Conservation (phyloP, 2,888 invertebrate genomes). For the Aphrophora alni region DNA sequence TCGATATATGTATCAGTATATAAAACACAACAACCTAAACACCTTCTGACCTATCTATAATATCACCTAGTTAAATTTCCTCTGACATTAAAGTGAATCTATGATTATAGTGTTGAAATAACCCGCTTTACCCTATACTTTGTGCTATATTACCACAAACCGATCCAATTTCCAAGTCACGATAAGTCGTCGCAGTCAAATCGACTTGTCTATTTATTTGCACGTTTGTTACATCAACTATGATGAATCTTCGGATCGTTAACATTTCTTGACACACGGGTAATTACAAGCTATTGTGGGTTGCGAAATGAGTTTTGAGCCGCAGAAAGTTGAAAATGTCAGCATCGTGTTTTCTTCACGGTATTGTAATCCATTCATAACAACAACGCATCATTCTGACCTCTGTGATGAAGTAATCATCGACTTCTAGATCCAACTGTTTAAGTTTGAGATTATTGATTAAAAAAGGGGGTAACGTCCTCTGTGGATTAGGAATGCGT, state of each 20-base stretch:
- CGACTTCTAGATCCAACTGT: not conserved
- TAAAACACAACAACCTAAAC: not conserved
- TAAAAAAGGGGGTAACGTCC: too few relatives aligned
- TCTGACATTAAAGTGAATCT: not conserved
- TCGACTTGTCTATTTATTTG: not conserved
- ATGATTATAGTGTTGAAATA: not conserved
- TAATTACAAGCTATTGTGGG: not conserved
- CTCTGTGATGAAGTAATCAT: not conserved
- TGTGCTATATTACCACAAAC: not conserved
- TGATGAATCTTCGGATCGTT: not conserved
- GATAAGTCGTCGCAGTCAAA: not conserved
- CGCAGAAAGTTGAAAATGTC: not conserved
- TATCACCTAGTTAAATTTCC: not conserved
- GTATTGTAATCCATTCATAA: not conserved
- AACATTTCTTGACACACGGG: not conserved
- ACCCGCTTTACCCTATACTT: not conserved
- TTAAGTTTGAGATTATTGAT: not conserved
- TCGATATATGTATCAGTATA: too few relatives aligned
- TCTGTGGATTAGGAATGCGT: too few relatives aligned
- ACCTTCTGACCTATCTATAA: not conserved
- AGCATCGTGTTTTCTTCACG: not conserved
- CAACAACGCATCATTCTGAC: not conserved
- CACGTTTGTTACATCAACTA: not conserved
- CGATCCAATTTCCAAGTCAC: not conserved
- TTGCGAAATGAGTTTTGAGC: not conserved